Percentiles rank a stretch among this genome's conserved stretches.
Evolutionary conservation across 2,797 vertebrate genomes (phyloP).

Genomic region (Cyprinella venusta): DNA sequence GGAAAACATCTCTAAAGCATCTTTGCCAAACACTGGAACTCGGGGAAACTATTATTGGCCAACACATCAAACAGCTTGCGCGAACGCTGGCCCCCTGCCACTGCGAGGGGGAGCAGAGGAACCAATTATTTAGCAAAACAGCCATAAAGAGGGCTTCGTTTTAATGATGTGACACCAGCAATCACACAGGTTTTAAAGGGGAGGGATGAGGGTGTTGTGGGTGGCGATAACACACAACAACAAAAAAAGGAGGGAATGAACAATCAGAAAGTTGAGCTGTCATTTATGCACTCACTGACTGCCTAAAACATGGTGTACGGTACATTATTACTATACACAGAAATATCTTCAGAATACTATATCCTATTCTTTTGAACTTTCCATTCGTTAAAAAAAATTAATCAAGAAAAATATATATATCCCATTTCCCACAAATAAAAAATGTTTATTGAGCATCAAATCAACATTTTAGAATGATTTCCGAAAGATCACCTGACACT

Average conservation of each 20-base stretch:
- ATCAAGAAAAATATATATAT: too few species aligned
- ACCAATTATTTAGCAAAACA: slow-evolving; percentile 68
- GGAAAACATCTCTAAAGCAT: slow-evolving; percentile 47
- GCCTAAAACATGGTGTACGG: background rate
- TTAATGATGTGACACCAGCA: slow-evolving; percentile 61
- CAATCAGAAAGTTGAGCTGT: slow-evolving; percentile 3
- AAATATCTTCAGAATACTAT: background rate
- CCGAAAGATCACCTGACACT: background rate
- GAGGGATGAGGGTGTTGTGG: background rate
- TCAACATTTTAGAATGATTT: background rate
- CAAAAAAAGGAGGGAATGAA: background rate
- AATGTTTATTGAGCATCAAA: too few species aligned
- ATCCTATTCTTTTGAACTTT: background rate
- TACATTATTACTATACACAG: background rate
- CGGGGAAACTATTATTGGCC: slow-evolving; percentile 59
- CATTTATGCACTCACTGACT: background rate
- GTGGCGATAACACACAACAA: background rate
- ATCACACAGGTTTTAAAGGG: slow-evolving; percentile 51
- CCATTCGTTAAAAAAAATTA: background rate
- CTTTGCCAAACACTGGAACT: slow-evolving; percentile 61
- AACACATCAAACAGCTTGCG: slow-evolving; percentile 62
- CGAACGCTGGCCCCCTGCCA: slow-evolving; percentile 60
- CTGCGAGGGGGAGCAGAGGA: slow-evolving; percentile 58
- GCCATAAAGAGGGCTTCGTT: slow-evolving; percentile 57
- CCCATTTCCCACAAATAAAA: too few species aligned